Percentiles rank a stretch among this genome's conserved stretches.
Evolutionary conservation across 2,888 invertebrate genomes (phyloP).

Genomic region (Trimorus sp.): DNA sequence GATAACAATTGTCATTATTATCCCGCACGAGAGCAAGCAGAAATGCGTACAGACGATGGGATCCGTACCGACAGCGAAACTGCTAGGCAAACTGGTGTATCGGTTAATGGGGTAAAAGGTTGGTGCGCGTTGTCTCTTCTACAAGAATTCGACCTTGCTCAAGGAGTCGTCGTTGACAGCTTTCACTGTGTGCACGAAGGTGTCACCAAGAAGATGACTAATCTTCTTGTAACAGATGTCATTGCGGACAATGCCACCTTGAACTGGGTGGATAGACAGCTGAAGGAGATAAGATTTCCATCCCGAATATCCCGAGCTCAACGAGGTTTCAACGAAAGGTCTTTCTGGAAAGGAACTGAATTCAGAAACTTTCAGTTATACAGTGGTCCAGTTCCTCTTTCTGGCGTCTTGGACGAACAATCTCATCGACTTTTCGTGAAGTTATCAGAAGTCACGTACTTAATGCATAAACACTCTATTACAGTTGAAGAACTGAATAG

Average conservation of each 20-base stretch:
- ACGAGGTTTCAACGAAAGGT: constrained; percentile 8
- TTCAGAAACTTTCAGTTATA: constrained; percentile 18
- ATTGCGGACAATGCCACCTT: background rate
- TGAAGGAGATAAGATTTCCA: constrained; percentile 4
- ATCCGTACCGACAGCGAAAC: too few relatives aligned
- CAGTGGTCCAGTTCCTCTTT: constrained; percentile 18
- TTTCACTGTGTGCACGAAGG: constrained; percentile 27
- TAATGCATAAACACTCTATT: constrained; percentile 22
- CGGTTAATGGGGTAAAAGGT: too few relatives aligned
- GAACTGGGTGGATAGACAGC: background rate
- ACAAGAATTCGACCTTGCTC: constrained; percentile 33
- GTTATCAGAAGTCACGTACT: constrained; percentile 8
- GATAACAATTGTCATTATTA: too few relatives aligned
- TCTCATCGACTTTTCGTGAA: constrained; percentile 9
- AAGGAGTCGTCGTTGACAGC: constrained; percentile 25
- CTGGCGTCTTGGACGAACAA: background rate
- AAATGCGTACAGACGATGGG: too few relatives aligned
- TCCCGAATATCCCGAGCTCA: constrained; percentile 22
- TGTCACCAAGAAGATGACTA: background rate
- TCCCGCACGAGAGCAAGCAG: too few relatives aligned
- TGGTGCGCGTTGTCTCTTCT: background rate
- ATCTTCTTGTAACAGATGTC: background rate
- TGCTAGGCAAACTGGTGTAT: too few relatives aligned
- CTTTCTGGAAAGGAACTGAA: constrained; percentile 39
- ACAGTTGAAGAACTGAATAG: constrained; percentile 11